Evolutionary conservation across 2,797 vertebrate species (phyloP).

Genomic region (Serranus cabrilla): DNA sequence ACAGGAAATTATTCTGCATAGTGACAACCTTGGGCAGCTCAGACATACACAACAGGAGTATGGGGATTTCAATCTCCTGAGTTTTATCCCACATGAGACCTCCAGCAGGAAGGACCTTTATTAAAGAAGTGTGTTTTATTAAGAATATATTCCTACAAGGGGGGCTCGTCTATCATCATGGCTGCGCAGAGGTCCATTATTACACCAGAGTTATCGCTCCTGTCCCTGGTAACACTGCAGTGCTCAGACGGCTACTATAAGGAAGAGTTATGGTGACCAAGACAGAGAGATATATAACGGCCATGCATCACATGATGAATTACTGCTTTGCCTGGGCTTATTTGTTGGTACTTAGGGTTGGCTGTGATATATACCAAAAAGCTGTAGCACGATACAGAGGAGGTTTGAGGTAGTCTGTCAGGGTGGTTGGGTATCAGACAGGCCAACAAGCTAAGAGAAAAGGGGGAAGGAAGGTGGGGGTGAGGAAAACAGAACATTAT

Average conservation of each 20-base stretch:
- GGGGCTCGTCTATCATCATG: conserved; percentile 75
- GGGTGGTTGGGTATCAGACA: conserved; percentile 52
- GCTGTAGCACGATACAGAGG: conserved; percentile 53
- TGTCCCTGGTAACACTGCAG: conserved; percentile 79
- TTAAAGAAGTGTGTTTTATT: conserved; percentile 74
- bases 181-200: conserved; percentile 79
- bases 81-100: conserved; percentile 43
- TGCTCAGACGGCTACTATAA: conserved; percentile 82
- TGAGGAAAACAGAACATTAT: conserved; percentile 26
- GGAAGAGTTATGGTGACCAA: conserved; percentile 80
- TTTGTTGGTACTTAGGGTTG: conserved; percentile 77
- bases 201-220: conserved; percentile 82
- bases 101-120: conserved; percentile 47
- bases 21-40: conserved; percentile 37
- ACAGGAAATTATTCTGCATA: conserved; percentile 40
- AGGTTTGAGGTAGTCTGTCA: conserved; percentile 65
- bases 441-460: conserved; percentile 38
- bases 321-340: conserved; percentile 74
- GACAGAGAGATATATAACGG: conserved; percentile 81
- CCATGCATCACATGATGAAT: conserved; percentile 80
- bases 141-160: conserved; percentile 74
- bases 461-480: conserved; percentile 3
- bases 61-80: conserved; percentile 35
- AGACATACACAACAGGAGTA: conserved; percentile 9
- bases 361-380: conserved; percentile 77